Evolutionary conservation across 2,113 vertebrate species (phyloP), one percentile per base, ranked within the genome.

Genomic region (Sialia sialis): DNA sequence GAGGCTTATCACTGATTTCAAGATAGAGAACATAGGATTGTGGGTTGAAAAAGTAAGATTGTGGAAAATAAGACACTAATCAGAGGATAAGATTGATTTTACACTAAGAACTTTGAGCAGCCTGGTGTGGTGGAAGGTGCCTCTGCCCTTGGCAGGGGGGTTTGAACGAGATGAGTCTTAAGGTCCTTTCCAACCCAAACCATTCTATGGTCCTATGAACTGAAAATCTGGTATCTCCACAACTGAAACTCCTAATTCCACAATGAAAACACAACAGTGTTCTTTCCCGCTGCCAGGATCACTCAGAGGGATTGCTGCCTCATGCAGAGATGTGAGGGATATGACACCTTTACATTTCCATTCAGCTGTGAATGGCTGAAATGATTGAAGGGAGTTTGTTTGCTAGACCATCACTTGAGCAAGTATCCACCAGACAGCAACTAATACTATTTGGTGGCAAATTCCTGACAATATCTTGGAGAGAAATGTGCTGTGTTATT

Each of bases 1-100:
- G 82, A 88, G 63, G 52, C 79, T 95, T 95, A 95, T 77, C 76
- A 81, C 69, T 88, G 95, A 95, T 92, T 95, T 80, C 44, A n/a
- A 80, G 85, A 88, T 72, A 92, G 48, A 84, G 75, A 90, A 88
- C 36, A 23, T 11, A 48, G 39, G 72, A 80, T 72, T 90, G 25
- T 62, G 58, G 11, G 41, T 51, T 89, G 69, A 48, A 54, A 89
- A 95, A 94, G 76, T 79, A 67, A 82, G 73, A 78, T 41, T 72
- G 76, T 30, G 20, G 76, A 54, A 78, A 91, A 84, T 79, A 85
- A 95, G 85, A 51, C 0, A 2, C 74, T 96, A 89, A 90, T 88
- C 73, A 82, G 67, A 64, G 69, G 73, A 44, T 81, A 73, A 78
- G 72, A 58, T 88, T 90, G 32, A 73, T 88, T 95, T 93, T 89